A percentile compares a stretch with the other conserved stretches of the same genome.
These are phyloP conservation scores for Steinernema khuongi DNA, from an alignment of 1,140 invertebrate species.

Conservation along the genomic window DNA sequence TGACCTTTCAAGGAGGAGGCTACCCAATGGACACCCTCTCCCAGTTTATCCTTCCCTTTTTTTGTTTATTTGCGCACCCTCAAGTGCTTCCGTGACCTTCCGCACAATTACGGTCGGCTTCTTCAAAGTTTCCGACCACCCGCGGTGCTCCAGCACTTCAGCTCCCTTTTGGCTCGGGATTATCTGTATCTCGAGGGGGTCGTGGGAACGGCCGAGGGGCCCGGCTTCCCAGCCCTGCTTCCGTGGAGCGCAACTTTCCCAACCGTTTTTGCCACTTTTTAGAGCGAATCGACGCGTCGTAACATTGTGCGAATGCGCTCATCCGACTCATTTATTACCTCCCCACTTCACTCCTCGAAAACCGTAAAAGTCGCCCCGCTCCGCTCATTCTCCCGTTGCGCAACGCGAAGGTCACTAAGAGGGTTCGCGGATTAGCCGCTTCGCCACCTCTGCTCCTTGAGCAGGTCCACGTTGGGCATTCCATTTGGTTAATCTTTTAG, in stretches of 20 bases:
- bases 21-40: neutral
- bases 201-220: neutral
- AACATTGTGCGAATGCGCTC: conserved; percentile 1
- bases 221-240: neutral
- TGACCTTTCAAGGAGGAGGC: too few species aligned
- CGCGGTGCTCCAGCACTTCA: neutral
- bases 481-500: too few species aligned
- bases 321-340: neutral
- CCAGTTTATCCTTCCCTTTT: neutral
- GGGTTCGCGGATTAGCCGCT: too few species aligned
- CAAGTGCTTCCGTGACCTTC: conserved; percentile 7
- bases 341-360: neutral
- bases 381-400: neutral
- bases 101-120: neutral
- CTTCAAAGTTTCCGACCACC: conserved; percentile 12
- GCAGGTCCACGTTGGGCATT: too few species aligned
- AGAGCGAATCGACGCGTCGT: conserved; percentile 2
- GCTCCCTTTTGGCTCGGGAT: neutral
- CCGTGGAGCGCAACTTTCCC: conserved; percentile 8
- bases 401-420: conserved; percentile 16
- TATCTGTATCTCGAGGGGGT: neutral
- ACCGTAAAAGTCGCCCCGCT: neutral
- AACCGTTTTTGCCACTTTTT: conserved; percentile 7
- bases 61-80: conserved; percentile 10
- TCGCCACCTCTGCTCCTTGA: too few species aligned